Percentiles rank a stretch among this genome's conserved stretches.
phyloP scores from a whole-genome alignment of 2,113 vertebrate species.

The Ophthalmolycus amberensis region DNA sequence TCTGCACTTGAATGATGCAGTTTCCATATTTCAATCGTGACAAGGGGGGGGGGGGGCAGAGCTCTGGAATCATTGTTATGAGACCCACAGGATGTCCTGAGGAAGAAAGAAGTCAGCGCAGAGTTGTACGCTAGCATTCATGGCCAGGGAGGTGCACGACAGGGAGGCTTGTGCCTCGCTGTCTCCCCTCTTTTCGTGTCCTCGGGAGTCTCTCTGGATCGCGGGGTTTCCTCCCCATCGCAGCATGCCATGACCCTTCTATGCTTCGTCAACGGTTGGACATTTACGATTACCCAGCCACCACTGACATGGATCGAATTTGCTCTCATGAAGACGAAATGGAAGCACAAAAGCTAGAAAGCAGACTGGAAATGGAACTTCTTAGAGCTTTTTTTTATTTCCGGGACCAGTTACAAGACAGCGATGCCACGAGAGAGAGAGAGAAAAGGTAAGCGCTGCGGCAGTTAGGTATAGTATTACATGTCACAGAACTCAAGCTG shows the following conservation, averaged over 20 bases:
- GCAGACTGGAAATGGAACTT: not conserved
- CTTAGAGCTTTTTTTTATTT: not conserved
- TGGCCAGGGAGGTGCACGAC: conserved; percentile 60
- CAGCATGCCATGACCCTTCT: conserved; percentile 43
- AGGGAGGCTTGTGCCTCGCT: conserved; percentile 57
- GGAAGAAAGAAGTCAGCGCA: conserved; percentile 89
- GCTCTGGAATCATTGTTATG: conserved; percentile 85
- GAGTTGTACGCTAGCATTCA: conserved; percentile 66
- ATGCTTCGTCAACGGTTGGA: conserved; percentile 16
- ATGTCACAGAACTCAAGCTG: conserved; percentile 69
- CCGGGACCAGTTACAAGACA: not conserved
- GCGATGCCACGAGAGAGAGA: not conserved
- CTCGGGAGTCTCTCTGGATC: conserved; percentile 48
- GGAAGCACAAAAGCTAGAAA: conserved; percentile 37
- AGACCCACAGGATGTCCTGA: conserved; percentile 97
- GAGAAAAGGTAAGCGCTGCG: conserved; percentile 58
- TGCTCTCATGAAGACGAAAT: conserved; percentile 46
- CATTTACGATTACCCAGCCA: conserved; percentile 14
- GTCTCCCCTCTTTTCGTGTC: conserved; percentile 53
- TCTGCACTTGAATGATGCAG: conserved; percentile 70
- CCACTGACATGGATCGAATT: conserved; percentile 34
- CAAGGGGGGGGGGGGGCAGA: conserved; percentile 65
- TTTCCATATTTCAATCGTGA: conserved; percentile 85
- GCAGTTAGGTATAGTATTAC: conserved; percentile 35
- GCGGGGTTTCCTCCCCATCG: conserved; percentile 12